Evolutionary conservation across 2,113 vertebrate species (phyloP).

Genomic region (Orthonyx spaldingii): DNA sequence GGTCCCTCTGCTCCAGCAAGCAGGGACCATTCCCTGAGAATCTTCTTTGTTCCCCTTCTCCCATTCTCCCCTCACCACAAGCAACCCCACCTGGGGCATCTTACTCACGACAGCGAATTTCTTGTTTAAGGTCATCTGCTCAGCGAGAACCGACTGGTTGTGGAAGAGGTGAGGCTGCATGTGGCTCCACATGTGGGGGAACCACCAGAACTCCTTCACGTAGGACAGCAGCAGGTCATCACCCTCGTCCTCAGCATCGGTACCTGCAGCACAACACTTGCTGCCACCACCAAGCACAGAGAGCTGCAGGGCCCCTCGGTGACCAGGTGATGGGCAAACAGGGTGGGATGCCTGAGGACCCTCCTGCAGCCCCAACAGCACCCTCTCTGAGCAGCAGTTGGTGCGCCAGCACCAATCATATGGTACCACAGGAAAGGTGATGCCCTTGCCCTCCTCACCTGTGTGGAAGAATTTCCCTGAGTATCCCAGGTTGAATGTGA

Average conservation of each 20-base stretch:
- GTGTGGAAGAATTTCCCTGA: constrained; percentile 99
- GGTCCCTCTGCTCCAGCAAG: neutral
- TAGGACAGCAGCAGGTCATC: constrained; percentile 93
- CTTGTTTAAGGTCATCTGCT: constrained; percentile 98
- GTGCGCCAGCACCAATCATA: neutral
- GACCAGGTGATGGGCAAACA: neutral
- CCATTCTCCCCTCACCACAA: neutral
- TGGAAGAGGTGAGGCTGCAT: constrained; percentile 99
- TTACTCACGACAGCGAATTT: constrained; percentile 93
- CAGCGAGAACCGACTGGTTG: constrained; percentile 92
- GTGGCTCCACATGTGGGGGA: constrained; percentile 99
- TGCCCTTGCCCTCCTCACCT: constrained; percentile 71
- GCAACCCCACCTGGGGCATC: neutral
- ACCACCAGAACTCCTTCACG: constrained; percentile 98
- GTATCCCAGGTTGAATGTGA: constrained; percentile 99
- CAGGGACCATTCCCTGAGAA: neutral
- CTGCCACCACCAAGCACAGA: accelerated
- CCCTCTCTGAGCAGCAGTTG: neutral
- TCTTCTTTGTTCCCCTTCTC: neutral
- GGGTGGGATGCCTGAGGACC: neutral
- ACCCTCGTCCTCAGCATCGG: constrained; percentile 91
- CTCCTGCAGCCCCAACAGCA: accelerated
- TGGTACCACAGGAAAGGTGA: accelerated
- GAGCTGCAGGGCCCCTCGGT: neutral
- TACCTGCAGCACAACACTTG: constrained; percentile 67